A percentile compares a stretch with the other conserved stretches of the same genome.
Evolutionary conservation across 2,888 invertebrate species (phyloP).

Genomic region (Cryptus viduatorius): DNA sequence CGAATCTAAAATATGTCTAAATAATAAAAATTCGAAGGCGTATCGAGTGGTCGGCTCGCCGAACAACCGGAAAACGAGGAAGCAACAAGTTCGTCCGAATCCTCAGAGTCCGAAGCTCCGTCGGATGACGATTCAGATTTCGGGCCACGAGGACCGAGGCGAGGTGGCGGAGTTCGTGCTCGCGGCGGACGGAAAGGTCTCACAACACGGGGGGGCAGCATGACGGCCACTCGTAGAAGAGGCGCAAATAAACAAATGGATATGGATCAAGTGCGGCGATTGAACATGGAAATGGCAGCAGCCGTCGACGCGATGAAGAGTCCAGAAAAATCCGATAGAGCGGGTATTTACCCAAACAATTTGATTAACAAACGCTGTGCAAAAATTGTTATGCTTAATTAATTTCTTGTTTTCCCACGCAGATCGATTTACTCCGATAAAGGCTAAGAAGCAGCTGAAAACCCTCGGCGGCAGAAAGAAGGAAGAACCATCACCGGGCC

Average conservation of each 20-base stretch:
- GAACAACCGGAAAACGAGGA: slow-evolving; percentile 75
- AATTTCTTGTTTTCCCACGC: slow-evolving; percentile 39
- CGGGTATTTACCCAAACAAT: slow-evolving; percentile 65
- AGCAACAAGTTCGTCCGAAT: slow-evolving; percentile 73
- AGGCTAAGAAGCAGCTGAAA: slow-evolving; percentile 77
- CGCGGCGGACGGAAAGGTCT: slow-evolving; percentile 83
- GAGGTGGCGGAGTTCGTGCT: slow-evolving; percentile 76
- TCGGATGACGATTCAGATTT: slow-evolving; percentile 83
- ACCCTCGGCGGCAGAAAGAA: slow-evolving; percentile 77
- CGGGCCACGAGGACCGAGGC: slow-evolving; percentile 79
- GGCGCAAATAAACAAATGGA: slow-evolving; percentile 82
- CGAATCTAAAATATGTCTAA: not conserved
- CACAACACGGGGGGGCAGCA: slow-evolving; percentile 82
- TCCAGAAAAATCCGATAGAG: slow-evolving; percentile 80
- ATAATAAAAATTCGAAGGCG: slow-evolving; percentile 25
- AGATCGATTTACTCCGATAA: slow-evolving; percentile 71
- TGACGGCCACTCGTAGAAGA: slow-evolving; percentile 77
- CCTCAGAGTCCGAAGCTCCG: slow-evolving; percentile 80
- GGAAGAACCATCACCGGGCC: slow-evolving; percentile 73
- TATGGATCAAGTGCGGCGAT: slow-evolving; percentile 81
- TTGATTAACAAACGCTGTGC: too few species aligned
- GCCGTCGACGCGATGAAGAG: slow-evolving; percentile 84
- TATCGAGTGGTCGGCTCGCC: slow-evolving; percentile 26
- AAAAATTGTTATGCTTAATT: not conserved
- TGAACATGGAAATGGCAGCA: slow-evolving; percentile 84